Base-by-base conservation (phyloP, 2,888 invertebrate species). In the Noctua fimbriata region DNA sequence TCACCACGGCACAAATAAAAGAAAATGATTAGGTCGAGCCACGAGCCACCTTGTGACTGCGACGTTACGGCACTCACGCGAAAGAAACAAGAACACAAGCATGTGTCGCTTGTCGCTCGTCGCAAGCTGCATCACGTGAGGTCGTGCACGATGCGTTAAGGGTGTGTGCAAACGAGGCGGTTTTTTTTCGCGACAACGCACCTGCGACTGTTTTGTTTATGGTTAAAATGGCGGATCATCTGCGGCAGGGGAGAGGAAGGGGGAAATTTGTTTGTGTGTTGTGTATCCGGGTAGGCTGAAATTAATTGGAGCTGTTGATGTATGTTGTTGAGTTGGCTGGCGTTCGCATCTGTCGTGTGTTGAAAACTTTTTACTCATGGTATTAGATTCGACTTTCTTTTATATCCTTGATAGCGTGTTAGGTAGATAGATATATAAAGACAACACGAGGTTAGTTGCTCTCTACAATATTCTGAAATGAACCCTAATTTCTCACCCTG, bases 201-300 rank as follows among this genome's bases (percentile, higher is more conserved):
- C 89, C 88, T 88, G 88, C 60, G 77, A 12, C 79, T 77, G 74
- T 74, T 88, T 79, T 86, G 85, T 85, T 86, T 82, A 87, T 88
- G 71, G 75, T 49, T 47, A 69, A 76, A 87, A 87, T 84, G 84
- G 84, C 84, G 84, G 72, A 72, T 72, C 78, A 77, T 71, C 63
- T 69, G 66, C 44, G 52, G 55, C 0, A 14, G 14, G 32, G 2
- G 36, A 10, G 36, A 49, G n/a, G n/a, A 16, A 18, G 28, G 32
- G 18, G n/a, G 47, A 36, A 12, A n/a, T 41, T 63, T 74, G 60
- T 73, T 47, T 63, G 82, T 58, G 66, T 76, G 85, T 36, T 69
- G 65, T 73, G 70, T 69, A 52, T 75, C 60, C n/a, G 28, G 44
- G 49, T 52, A 32, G 52, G 65, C 36, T 76, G 55, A 18, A 73